Evolutionary conservation across 2,888 invertebrate species (phyloP).

Genomic region (Lepidonotus clava): DNA sequence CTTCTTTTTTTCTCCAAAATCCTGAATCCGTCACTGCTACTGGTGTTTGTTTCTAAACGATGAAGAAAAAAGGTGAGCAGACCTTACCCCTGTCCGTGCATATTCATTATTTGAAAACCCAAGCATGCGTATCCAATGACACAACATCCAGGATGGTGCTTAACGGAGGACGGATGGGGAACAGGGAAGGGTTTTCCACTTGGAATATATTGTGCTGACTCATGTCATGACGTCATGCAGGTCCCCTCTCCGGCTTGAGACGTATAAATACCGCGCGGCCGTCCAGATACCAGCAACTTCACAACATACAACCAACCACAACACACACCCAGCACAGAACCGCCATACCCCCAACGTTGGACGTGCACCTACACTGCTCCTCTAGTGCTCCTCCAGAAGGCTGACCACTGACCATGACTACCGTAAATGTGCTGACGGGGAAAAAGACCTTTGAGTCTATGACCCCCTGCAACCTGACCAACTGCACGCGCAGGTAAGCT

Average conservation of each 20-base stretch:
- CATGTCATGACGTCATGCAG: not conserved
- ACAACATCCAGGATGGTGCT: too few relatives aligned
- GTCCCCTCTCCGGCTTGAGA: not conserved
- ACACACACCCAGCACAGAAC: not conserved
- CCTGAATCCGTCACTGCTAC: too few relatives aligned
- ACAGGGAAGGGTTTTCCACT: too few relatives aligned
- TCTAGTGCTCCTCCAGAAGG: not conserved
- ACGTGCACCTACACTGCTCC: not conserved
- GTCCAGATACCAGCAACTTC: not conserved
- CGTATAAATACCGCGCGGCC: not conserved
- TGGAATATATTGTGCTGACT: too few relatives aligned
- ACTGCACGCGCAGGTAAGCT: constrained; percentile 74
- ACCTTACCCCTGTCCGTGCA: too few relatives aligned
- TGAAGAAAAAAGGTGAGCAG: too few relatives aligned
- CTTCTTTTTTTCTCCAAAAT: too few relatives aligned
- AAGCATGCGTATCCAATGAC: too few relatives aligned
- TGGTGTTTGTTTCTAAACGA: too few relatives aligned
- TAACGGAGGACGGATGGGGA: too few relatives aligned
- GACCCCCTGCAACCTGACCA: constrained; percentile 71
- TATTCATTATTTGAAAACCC: too few relatives aligned
- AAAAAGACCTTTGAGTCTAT: constrained; percentile 72
- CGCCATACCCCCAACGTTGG: not conserved
- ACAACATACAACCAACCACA: not conserved
- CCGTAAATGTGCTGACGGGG: constrained; percentile 71
- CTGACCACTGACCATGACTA: not conserved